Evolutionary conservation across 2,113 vertebrate species (phyloP), one percentile per base, ranked within the genome.

Genomic region (Pristiophorus japonicus): DNA sequence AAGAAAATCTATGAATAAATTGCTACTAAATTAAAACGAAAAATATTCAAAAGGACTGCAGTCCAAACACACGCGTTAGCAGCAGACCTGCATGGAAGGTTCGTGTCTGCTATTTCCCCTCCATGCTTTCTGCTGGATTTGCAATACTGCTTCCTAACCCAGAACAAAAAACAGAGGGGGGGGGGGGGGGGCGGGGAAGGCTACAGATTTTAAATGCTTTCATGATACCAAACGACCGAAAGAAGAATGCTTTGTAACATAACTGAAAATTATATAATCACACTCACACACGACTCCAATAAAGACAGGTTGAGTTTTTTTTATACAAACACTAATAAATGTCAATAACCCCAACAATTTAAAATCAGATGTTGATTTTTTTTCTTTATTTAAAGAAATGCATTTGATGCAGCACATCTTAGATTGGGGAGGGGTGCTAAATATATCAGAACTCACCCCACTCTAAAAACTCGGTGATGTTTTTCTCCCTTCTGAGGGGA

Each of bases 401-500:
- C 75, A 81, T 38, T 16, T 0, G 75, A 24, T 47, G 81, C 81
- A 16, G 42, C 81, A 51, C 18, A 87, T 12, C 45, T 87, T 3
- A 14, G 66, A 24, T 4, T 18, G 66, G 66, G 24, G 38, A 11
- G 22, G 24, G 45, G 38, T 2, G 42, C 4, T 47, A 4, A 75
- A n/a, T n/a, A n/a, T 1, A 96, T 20, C 96, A 66, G 96, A 91
- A 97, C 99, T 99, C 97, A 99, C 99, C 99, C 99, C 99, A 99
- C 65, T 99, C 98, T 95, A 99, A 97, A 97, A 99, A 99, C 96
- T 99, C 99, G 96, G 98, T 96, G 96, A 99, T 98, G 96, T 99
- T 99, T 96, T 99, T 99, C 98, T 99, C 99, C 96, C 99, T 98
- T 96, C 99, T 97, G 96, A 99, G 97, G 10, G 99, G 98, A 70